A percentile compares a stretch with the other conserved stretches of the same genome.
Conservation (phyloP, 1,140 invertebrate species). For the Centruroides vittatus region DNA sequence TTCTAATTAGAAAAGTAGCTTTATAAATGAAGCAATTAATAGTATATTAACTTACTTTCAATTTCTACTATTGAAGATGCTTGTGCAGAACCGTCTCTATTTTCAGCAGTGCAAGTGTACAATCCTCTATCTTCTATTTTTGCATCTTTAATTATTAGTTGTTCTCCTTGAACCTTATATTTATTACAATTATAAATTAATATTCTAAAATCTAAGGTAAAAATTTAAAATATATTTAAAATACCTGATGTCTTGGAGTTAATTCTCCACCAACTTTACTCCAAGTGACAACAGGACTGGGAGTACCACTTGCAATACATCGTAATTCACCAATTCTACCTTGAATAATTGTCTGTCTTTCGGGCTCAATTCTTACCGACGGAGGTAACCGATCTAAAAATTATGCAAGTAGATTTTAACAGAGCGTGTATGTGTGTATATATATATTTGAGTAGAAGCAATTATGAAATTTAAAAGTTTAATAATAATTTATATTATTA, state of each 20-base stretch:
- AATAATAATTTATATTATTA: no score
- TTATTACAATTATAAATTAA: no score
- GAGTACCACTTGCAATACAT: constrained; percentile 52
- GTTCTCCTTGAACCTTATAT: constrained; percentile 9
- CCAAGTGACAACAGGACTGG: constrained; percentile 60
- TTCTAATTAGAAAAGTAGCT: no score
- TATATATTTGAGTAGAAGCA: no score
- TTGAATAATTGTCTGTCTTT: constrained; percentile 54
- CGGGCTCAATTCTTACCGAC: constrained; percentile 43
- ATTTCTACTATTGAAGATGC: constrained; percentile 65
- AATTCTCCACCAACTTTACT: constrained; percentile 51
- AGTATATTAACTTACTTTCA: constrained; percentile 34
- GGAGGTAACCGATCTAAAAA: constrained; percentile 28
- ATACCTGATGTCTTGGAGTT: constrained; percentile 14
- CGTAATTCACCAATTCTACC: constrained; percentile 58
- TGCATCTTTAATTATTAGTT: constrained; percentile 30
- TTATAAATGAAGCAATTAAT: no score
- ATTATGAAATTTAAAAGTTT: no score
- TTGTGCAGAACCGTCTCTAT: constrained; percentile 37
- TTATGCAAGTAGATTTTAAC: not conserved
- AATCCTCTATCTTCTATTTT: constrained; percentile 58
- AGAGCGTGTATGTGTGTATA: no score
- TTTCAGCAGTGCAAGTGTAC: constrained; percentile 57
- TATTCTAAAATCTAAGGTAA: no score
- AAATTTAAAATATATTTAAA: no score